Base-by-base conservation (phyloP, 2,113 vertebrate genomes). In the Dasypus novemcinctus region DNA sequence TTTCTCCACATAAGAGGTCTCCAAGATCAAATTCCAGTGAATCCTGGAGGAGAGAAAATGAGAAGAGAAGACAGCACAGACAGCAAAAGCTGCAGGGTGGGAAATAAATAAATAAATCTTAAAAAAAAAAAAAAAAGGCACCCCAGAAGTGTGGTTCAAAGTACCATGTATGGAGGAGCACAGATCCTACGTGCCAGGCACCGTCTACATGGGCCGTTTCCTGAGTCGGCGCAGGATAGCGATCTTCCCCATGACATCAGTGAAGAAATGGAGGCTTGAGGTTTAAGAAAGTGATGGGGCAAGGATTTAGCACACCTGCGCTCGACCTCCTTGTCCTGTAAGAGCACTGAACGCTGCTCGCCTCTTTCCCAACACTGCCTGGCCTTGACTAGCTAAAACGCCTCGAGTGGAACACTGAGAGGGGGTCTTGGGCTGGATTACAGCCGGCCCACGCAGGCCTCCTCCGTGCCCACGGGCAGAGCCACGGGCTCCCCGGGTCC, bases 101-200 rank as follows among this genome's bases (percentile, higher is more conserved):
- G n/a, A n/a, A n/a, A n/a, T n/a, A n/a, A n/a, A n/a, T n/a, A n/a
- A n/a, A n/a, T n/a, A n/a, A n/a, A n/a, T n/a, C n/a, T n/a, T n/a
- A n/a, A n/a, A n/a, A n/a, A n/a, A n/a, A n/a, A n/a, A n/a, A n/a
- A n/a, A n/a, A n/a, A n/a, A n/a, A n/a, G n/a, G n/a, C 41, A 21
- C 79, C 36, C 64, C 49, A 5, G 23, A 83, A 49, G 54, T 3
- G 1, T 43, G 46, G 46, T 11, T 49, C 46, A 46, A 46, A 49
- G 46, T 11, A 7, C 46, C 43, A 9, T 46, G 46, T 49, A n/a
- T n/a, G n/a, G n/a, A n/a, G n/a, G n/a, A n/a, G n/a, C n/a, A n/a
- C n/a, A n/a, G n/a, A n/a, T n/a, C n/a, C n/a, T n/a, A n/a, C 1
- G 0, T 29, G 36, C 1, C 23, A 46, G 17, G 20, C n/a, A 25